Percentiles rank a stretch among this genome's conserved stretches.
These are phyloP conservation scores for Macropus fuliginosus DNA, from an alignment of 2,797 vertebrate genomes.

Conservation along the genomic window DNA sequence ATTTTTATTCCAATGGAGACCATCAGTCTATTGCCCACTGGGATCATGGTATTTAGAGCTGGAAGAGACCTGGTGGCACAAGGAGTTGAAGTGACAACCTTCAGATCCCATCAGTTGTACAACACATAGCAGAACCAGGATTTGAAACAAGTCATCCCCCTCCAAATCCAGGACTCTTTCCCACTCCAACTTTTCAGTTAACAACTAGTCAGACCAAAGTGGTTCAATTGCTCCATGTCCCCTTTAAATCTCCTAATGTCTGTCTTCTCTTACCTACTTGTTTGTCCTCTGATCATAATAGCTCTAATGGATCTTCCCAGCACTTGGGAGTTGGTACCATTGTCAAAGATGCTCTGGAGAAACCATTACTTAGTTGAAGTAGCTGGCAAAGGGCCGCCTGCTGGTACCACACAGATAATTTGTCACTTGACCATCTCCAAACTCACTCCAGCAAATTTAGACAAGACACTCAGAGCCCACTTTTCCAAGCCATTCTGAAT, in stretches of 20 bases:
- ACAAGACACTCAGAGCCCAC: slow-evolving; percentile 48
- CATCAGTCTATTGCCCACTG: neutral
- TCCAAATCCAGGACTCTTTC: neutral
- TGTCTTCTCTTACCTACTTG: slow-evolving; percentile 51
- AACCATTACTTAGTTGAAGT: neutral
- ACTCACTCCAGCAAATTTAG: slow-evolving; percentile 52
- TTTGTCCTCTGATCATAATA: slow-evolving; percentile 61
- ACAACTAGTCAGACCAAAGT: slow-evolving; percentile 38
- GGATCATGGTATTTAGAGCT: neutral
- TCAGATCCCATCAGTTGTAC: neutral
- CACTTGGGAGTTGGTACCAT: slow-evolving; percentile 66
- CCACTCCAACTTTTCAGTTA: neutral
- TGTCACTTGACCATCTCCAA: neutral
- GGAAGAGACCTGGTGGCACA: neutral
- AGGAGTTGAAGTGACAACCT: neutral
- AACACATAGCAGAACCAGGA: neutral
- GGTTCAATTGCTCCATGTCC: slow-evolving; percentile 78
- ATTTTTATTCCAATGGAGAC: neutral
- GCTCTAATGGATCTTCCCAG: slow-evolving; percentile 72
- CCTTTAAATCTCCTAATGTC: slow-evolving; percentile 70
- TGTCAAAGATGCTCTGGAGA: slow-evolving; percentile 70
- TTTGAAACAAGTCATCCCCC: neutral
- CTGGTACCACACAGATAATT: slow-evolving; percentile 27
- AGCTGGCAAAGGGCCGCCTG: neutral
- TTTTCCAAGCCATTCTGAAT: neutral